Evolutionary conservation across 1,140 invertebrate genomes (phyloP), one percentile per base, ranked within the genome.

Genomic region (Heliconius melpomene): DNA sequence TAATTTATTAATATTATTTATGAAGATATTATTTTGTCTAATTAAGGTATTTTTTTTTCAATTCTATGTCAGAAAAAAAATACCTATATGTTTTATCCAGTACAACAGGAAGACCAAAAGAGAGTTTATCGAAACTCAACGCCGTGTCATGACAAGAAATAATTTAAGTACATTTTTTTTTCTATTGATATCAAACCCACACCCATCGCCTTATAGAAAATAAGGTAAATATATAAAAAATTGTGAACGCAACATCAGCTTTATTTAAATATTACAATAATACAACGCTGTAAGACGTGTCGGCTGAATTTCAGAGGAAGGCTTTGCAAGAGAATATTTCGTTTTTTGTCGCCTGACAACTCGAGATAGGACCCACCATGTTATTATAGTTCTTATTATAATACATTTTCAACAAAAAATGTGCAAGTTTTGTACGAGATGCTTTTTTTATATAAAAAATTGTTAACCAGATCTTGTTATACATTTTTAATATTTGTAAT

Each of bases 271-370:
- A 26, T 66, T 16, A 66, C 60, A 66, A 66, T 66, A 66, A 66
- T 66, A 66, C n/a, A 26, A 66, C 23, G 13, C 60, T 11, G 60
- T 66, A 26, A 26, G 23, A 26, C 23, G 60, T 66, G 60, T 66
- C 60, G 23, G 60, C 60, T 26, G 26, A 66, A 66, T 16, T 66
- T 66, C 60, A 66, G 60, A 29, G 23, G 26, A 29, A 66, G 60
- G 60, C 26, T 66, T 66, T 66, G 26, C 60, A 16, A 7, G 0
- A 26, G 26, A 66, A 66, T 66, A 66, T 66, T 66, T 66, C 60
- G 60, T 66, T 66, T 66, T 29, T 66, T 66, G 60, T 66, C 60
- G 60, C 60, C 60, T 66, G 60, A 66, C 60, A 66, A 66, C 26
- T 29, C 60, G 60, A 66, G 60, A 66, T 66, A 66, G 60, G 60